Percentiles rank a stretch among this genome's conserved stretches.
Conservation (phyloP, 1,140 invertebrate species). For the Pseudomyrmex sp. region DNA sequence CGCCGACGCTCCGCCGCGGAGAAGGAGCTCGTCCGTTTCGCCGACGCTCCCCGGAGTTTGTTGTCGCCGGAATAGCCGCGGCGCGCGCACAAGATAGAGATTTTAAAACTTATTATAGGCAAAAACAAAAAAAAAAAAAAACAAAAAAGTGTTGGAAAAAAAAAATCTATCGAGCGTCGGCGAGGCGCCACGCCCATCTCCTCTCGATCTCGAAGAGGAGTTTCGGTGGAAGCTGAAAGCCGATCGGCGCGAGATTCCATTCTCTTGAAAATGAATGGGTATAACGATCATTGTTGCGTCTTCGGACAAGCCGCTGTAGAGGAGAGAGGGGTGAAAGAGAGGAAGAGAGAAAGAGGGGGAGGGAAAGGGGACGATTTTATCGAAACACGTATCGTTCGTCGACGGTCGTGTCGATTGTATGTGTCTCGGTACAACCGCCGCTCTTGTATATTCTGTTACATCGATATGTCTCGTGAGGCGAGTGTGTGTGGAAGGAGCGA, state of each 20-base stretch:
- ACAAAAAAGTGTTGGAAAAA: too few relatives aligned
- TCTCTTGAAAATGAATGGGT: too few relatives aligned
- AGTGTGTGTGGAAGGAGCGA: constrained; percentile 8
- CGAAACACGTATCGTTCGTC: neutral
- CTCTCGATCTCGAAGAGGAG: neutral
- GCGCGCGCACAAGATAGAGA: too few relatives aligned
- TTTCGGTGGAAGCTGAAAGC: constrained; percentile 18
- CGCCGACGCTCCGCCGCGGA: neutral
- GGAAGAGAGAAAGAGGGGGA: neutral
- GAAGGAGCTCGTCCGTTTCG: neutral
- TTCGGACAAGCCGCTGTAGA: constrained; percentile 26
- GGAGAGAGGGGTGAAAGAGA: neutral
- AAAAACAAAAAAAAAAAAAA: too few relatives aligned
- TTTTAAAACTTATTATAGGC: too few relatives aligned
- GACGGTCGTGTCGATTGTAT: too few relatives aligned
- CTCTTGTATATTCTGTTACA: constrained; percentile 51
- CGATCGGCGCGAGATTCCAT: neutral
- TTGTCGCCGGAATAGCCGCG: too few relatives aligned
- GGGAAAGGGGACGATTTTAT: constrained; percentile 22
- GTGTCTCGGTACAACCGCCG: constrained; percentile 7
- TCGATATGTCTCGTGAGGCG: constrained; percentile 17
- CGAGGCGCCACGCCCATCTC: too few relatives aligned
- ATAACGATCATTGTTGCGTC: constrained; percentile 8
- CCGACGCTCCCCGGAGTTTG: too few relatives aligned
- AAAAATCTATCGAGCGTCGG: too few relatives aligned